These are phyloP conservation scores for Octodonta nipae DNA, from an alignment of 2,888 invertebrate species.

Conservation along the genomic window DNA sequence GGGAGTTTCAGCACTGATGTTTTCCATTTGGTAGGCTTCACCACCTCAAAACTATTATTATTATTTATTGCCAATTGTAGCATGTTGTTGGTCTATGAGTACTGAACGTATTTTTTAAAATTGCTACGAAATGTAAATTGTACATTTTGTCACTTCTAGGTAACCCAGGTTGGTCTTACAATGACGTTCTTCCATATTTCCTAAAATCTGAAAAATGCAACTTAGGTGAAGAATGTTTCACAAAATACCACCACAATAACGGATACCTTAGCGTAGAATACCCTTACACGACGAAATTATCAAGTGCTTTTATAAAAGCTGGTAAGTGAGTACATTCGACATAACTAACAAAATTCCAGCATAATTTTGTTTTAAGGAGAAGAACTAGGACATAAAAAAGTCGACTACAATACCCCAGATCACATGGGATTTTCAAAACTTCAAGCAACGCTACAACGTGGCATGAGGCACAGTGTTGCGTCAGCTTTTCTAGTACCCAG, in stretches of 20 bases:
- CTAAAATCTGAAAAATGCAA: constrained; percentile 45
- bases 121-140: too few relatives aligned
- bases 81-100: too few relatives aligned
- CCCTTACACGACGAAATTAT: constrained; percentile 38
- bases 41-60: too few relatives aligned
- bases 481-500: constrained; percentile 46
- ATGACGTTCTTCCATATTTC: constrained; percentile 45
- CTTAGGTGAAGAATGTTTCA: constrained; percentile 24
- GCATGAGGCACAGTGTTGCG: constrained; percentile 43
- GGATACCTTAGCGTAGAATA: constrained; percentile 52
- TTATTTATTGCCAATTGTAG: too few relatives aligned
- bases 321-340: constrained; percentile 19
- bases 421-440: constrained; percentile 34
- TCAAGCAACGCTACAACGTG: constrained; percentile 37
- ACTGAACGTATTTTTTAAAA: too few relatives aligned
- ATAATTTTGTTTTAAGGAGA: constrained; percentile 22
- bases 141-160: constrained; percentile 10
- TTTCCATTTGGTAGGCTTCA: too few relatives aligned
- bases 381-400: constrained; percentile 31
- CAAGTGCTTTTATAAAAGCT: constrained; percentile 28
- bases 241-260: constrained; percentile 44
- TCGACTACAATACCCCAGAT: constrained; percentile 34
- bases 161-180: constrained; percentile 40
- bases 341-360: neutral
- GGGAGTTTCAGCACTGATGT: too few relatives aligned